These are phyloP conservation scores for Tragulus kanchil DNA, from an alignment of 2,113 vertebrate genomes.

Conservation along the genomic window DNA sequence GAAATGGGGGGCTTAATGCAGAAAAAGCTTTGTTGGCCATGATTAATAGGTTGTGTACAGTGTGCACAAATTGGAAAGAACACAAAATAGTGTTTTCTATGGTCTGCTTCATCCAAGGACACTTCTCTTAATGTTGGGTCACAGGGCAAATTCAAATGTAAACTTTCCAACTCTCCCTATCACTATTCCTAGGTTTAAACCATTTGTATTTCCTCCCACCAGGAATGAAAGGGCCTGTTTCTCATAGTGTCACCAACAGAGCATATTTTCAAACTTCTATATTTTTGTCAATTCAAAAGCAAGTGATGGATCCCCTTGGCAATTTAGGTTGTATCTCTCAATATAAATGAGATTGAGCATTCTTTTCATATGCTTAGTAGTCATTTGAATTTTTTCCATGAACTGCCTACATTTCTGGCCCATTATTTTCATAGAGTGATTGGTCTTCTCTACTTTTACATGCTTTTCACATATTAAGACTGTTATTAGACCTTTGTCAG, in stretches of 20 bases:
- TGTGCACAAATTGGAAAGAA: not conserved
- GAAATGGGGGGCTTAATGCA: not conserved
- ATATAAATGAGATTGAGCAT: not conserved
- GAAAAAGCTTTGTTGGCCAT: not conserved
- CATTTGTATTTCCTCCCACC: not conserved
- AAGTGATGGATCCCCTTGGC: not conserved
- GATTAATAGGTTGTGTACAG: not conserved
- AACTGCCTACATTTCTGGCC: not conserved
- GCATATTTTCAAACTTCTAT: not conserved
- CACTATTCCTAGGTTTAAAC: not conserved
- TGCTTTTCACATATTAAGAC: not conserved
- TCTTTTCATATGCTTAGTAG: not conserved
- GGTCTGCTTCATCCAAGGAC: not conserved
- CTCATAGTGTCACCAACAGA: not conserved
- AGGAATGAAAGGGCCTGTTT: not conserved
- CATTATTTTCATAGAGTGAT: not conserved
- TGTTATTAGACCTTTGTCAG: not conserved
- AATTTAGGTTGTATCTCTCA: not conserved
- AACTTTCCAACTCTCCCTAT: not conserved
- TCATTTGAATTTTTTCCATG: not conserved
- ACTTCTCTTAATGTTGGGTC: not conserved
- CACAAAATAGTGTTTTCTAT: not conserved
- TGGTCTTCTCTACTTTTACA: not conserved
- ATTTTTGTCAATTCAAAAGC: not conserved
- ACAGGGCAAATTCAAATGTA: not conserved